These are phyloP conservation scores for Heliconius sara DNA, from an alignment of 2,888 invertebrate genomes.

Conservation along the genomic window DNA sequence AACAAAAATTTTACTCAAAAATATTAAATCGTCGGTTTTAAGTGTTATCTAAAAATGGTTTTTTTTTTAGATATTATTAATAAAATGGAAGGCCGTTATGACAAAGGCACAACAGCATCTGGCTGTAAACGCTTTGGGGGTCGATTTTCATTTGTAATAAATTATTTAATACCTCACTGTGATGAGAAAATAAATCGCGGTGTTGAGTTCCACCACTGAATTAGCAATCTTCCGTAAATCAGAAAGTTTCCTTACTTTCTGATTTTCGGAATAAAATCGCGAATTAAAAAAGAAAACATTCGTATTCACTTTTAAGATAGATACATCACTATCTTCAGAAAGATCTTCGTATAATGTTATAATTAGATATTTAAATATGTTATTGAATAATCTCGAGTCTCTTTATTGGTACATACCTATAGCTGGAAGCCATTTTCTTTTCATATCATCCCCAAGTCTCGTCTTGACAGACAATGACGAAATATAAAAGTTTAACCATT, in stretches of 20 bases:
- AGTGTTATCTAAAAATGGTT: neutral
- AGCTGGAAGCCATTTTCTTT: neutral
- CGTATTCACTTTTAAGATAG: neutral
- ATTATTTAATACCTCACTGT: no score
- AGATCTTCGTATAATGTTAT: neutral
- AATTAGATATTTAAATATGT: no score
- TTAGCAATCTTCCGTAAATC: no score
- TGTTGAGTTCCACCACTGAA: no score
- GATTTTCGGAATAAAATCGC: no score
- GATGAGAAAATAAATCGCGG: no score
- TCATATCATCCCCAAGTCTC: neutral
- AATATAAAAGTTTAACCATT: neutral
- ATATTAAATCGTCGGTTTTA: neutral
- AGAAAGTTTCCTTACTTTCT: no score
- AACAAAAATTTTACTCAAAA: neutral
- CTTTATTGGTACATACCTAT: neutral
- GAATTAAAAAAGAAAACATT: neutral
- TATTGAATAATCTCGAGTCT: neutral
- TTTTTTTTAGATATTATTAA: neutral
- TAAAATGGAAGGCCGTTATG: neutral
- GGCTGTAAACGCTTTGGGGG: neutral
- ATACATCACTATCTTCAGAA: neutral
- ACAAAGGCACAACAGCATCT: no score
- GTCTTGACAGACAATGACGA: slow-evolving; percentile 1
- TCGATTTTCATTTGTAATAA: neutral